These are phyloP conservation scores for Gandaritis pyraliata DNA, from an alignment of 2,888 invertebrate genomes.

Conservation along the genomic window DNA sequence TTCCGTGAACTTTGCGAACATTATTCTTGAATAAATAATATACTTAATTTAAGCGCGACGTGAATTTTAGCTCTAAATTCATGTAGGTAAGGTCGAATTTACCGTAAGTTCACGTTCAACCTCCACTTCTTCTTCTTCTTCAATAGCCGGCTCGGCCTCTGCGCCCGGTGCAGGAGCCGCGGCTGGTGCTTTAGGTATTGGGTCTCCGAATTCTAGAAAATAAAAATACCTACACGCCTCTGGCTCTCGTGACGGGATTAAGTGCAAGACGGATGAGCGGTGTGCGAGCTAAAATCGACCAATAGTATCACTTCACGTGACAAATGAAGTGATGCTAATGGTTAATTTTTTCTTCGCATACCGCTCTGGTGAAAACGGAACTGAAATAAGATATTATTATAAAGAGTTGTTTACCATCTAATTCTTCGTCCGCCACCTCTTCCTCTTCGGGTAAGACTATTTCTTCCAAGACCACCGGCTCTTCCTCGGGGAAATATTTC, in stretches of 20 bases:
- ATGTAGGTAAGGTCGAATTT: constrained; percentile 13
- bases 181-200: constrained; percentile 41
- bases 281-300: too few relatives aligned
- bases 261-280: too few relatives aligned
- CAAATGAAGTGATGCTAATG: too few relatives aligned
- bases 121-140: constrained; percentile 66
- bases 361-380: too few relatives aligned
- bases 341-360: too few relatives aligned
- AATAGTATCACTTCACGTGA: too few relatives aligned
- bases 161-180: constrained; percentile 39
- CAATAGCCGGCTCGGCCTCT: constrained; percentile 37
- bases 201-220: constrained; percentile 53
- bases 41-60: neutral
- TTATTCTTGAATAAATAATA: neutral
- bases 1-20: too few relatives aligned
- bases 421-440: constrained; percentile 47
- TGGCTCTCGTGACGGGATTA: too few relatives aligned
- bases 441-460: constrained; percentile 72
- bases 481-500: constrained; percentile 83
- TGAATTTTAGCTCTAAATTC: neutral
- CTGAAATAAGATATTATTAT: neutral
- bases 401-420: constrained; percentile 56
- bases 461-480: constrained; percentile 76
- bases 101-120: constrained; percentile 70
- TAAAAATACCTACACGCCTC: neutral